A percentile compares a stretch with the other conserved stretches of the same genome.
These are phyloP conservation scores for Gambelia wislizenii DNA, from an alignment of 2,797 vertebrate genomes.

Conservation along the genomic window DNA sequence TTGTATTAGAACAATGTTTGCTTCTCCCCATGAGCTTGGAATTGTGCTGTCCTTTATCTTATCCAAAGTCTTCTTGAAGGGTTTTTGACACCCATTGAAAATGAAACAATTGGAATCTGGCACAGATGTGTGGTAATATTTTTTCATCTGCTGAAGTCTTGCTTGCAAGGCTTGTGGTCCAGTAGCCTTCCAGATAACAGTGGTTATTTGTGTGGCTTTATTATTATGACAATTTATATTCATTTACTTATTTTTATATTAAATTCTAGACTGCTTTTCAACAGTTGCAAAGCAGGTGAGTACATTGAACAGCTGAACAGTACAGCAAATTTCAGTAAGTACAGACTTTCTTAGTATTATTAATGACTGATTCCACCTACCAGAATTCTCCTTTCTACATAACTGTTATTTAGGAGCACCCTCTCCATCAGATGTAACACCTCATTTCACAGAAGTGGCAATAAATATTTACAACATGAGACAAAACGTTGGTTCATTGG, in stretches of 20 bases:
- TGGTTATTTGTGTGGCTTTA: neutral
- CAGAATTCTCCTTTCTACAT: neutral
- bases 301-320: neutral
- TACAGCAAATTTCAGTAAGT: neutral
- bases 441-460: neutral
- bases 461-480: neutral
- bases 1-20: too few relatives aligned
- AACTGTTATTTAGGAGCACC: neutral
- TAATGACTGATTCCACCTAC: neutral
- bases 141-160: neutral
- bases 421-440: neutral
- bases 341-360: neutral
- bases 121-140: neutral
- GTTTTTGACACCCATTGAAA: constrained; percentile 53
- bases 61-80: too few relatives aligned
- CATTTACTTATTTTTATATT: neutral
- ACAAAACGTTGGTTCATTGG: neutral
- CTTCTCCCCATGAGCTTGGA: too few relatives aligned
- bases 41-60: too few relatives aligned
- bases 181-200: neutral
- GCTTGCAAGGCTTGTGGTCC: neutral
- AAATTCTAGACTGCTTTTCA: neutral
- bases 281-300: neutral
- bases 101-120: neutral
- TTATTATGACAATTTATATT: too few relatives aligned